A percentile compares a stretch with the other conserved stretches of the same genome.
phyloP scores from a whole-genome alignment of 2,797 vertebrate species.

The Urocyon cinereoargenteus region DNA sequence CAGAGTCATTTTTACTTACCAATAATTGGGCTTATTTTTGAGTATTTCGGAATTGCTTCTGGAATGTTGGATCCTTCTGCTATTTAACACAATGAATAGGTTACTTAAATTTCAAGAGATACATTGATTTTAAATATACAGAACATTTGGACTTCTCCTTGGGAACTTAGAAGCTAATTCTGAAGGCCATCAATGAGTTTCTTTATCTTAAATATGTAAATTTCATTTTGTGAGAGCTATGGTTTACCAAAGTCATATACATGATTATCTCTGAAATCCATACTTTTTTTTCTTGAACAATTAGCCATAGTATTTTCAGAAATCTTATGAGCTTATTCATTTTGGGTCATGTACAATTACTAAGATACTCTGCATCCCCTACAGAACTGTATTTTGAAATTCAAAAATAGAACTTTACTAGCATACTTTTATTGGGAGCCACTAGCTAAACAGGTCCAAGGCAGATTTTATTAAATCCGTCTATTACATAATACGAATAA shows the following conservation, averaged over 20 bases:
- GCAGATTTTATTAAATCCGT: neutral
- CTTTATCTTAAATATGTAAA: neutral
- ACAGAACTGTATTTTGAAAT: neutral
- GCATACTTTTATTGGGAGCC: neutral
- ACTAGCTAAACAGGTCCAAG: neutral
- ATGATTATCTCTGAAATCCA: neutral
- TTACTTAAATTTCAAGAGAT: slow-evolving; percentile 43
- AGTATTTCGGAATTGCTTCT: slow-evolving; percentile 81
- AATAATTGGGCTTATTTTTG: slow-evolving; percentile 71
- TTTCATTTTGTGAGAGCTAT: neutral
- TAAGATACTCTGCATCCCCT: neutral
- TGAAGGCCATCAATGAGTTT: neutral
- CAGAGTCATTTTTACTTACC: slow-evolving; percentile 71
- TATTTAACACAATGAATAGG: slow-evolving; percentile 68
- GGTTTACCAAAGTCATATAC: neutral
- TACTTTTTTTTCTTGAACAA: neutral
- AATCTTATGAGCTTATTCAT: neutral
- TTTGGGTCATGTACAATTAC: neutral
- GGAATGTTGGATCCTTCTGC: slow-evolving; percentile 81
- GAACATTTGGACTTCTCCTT: neutral
- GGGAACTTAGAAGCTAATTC: neutral
- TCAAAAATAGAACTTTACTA: neutral
- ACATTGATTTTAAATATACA: neutral
- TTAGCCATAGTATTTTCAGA: neutral
- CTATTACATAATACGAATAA: neutral